A percentile compares a stretch with the other conserved stretches of the same genome.
Evolutionary conservation across 2,797 vertebrate species (phyloP).

Genomic region (Lutjanus argentimaculatus): DNA sequence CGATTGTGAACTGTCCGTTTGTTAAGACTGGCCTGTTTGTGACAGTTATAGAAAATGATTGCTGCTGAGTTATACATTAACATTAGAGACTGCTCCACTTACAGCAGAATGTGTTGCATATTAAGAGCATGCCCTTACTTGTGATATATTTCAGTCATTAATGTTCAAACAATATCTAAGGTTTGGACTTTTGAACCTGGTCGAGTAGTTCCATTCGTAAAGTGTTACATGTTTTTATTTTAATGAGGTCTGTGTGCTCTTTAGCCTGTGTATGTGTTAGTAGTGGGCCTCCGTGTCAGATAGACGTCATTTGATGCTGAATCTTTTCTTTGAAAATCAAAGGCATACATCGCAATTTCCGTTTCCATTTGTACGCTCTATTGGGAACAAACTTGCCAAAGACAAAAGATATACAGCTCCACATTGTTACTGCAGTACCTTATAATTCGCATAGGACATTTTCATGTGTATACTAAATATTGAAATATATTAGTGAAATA

Average conservation of each 20-base stretch:
- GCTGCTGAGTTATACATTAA: not conserved
- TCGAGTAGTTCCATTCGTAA: conserved; percentile 4
- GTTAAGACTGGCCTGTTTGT: not conserved
- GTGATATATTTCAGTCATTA: not conserved
- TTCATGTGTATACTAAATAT: not conserved
- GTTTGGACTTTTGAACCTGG: conserved; percentile 6
- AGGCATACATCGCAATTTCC: too few species aligned
- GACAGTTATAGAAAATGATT: not conserved
- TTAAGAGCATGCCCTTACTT: not conserved
- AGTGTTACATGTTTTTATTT: not conserved
- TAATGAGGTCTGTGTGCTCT: not conserved
- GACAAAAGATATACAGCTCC: not conserved
- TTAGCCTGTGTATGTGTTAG: not conserved
- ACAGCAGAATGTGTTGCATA: not conserved
- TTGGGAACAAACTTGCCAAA: not conserved
- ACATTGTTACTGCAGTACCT: not conserved
- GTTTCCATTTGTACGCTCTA: not conserved
- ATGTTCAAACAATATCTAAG: conserved; percentile 22
- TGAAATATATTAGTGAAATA: not conserved
- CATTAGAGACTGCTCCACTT: not conserved
- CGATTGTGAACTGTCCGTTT: not conserved
- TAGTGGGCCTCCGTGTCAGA: not conserved
- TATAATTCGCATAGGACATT: not conserved
- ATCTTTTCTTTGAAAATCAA: not conserved
- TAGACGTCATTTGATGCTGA: not conserved